Percentiles rank a stretch among this genome's conserved stretches.
These are phyloP conservation scores for Carabus problematicus DNA, from an alignment of 2,888 invertebrate genomes.

Conservation along the genomic window DNA sequence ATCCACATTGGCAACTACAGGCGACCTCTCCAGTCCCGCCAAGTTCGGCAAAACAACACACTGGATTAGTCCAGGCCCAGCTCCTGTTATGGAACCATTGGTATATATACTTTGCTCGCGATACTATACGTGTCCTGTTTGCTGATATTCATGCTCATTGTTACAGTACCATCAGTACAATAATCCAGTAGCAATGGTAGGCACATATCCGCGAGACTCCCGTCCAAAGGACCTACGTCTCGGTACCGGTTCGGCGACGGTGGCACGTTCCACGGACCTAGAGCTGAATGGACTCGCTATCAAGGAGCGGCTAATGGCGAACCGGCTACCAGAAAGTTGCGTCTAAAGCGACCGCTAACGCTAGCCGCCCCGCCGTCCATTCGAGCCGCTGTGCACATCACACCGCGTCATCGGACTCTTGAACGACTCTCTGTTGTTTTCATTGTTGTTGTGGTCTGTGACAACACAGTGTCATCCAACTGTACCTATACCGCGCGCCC, in stretches of 20 bases:
- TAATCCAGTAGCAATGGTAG: slow-evolving; percentile 64
- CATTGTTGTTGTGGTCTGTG: too few relatives aligned
- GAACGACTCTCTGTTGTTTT: too few relatives aligned
- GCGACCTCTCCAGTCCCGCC: slow-evolving; percentile 18
- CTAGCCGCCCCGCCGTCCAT: neutral
- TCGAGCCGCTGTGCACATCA: neutral
- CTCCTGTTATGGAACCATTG: slow-evolving; percentile 54
- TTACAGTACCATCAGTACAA: slow-evolving; percentile 58
- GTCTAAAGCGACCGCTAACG: slow-evolving; percentile 65
- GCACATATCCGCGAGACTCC: slow-evolving; percentile 66
- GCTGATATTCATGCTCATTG: too few relatives aligned
- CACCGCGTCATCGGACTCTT: too few relatives aligned
- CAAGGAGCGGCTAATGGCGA: slow-evolving; percentile 86
- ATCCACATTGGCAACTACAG: slow-evolving; percentile 6
- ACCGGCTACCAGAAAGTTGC: slow-evolving; percentile 87
- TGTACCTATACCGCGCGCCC: too few relatives aligned
- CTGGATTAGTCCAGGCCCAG: slow-evolving; percentile 62
- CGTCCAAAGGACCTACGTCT: slow-evolving; percentile 60
- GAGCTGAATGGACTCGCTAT: slow-evolving; percentile 84
- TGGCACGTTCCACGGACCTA: slow-evolving; percentile 53
- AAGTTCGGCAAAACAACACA: slow-evolving; percentile 51
- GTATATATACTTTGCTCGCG: too few relatives aligned
- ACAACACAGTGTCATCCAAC: too few relatives aligned
- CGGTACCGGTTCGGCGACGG: slow-evolving; percentile 50
- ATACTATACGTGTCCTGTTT: too few relatives aligned